Conservation (phyloP, 2,888 invertebrate genomes). For the Galerucella pusilla region DNA sequence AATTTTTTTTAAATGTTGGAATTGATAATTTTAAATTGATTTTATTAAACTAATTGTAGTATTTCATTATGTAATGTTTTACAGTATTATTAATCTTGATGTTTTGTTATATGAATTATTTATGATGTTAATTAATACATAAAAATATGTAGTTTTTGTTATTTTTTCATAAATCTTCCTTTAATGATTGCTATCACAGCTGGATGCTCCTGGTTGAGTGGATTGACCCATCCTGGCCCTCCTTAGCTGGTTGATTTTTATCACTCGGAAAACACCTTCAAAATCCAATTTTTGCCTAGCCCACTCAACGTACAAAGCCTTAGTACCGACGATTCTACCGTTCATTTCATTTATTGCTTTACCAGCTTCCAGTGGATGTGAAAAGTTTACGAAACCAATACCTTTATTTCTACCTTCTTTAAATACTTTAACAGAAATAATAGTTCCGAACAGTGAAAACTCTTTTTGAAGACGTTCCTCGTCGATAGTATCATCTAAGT, state of each 20-base stretch:
- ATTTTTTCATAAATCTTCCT: no score
- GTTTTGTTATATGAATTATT: slow-evolving; percentile 1
- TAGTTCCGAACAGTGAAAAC: slow-evolving; percentile 97
- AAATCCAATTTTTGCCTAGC: no score
- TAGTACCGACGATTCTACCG: slow-evolving; percentile 95
- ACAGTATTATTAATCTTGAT: not conserved
- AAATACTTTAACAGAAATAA: slow-evolving; percentile 96
- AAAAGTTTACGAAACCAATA: slow-evolving; percentile 99
- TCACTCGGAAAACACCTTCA: no score
- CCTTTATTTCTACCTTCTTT: slow-evolving; percentile 95
- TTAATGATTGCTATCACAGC: no score
- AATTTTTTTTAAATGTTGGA: not conserved
- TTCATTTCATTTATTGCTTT: slow-evolving; percentile 99
- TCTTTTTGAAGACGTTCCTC: slow-evolving; percentile 96
- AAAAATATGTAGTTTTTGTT: not conserved
- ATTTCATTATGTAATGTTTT: not conserved
- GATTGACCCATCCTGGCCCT: slow-evolving; percentile 93
- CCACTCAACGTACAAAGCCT: slow-evolving; percentile 98
- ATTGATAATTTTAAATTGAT: slow-evolving; percentile 5
- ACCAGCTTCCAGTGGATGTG: slow-evolving; percentile 97
- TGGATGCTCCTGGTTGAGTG: slow-evolving; percentile 79
- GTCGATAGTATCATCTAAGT: slow-evolving; percentile 97
- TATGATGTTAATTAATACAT: slow-evolving; percentile 1
- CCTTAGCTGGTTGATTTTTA: slow-evolving; percentile 99
- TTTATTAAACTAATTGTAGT: not conserved